Evolutionary conservation across 1,140 invertebrate species (phyloP).

Genomic region (Caenorhabditis remanei): DNA sequence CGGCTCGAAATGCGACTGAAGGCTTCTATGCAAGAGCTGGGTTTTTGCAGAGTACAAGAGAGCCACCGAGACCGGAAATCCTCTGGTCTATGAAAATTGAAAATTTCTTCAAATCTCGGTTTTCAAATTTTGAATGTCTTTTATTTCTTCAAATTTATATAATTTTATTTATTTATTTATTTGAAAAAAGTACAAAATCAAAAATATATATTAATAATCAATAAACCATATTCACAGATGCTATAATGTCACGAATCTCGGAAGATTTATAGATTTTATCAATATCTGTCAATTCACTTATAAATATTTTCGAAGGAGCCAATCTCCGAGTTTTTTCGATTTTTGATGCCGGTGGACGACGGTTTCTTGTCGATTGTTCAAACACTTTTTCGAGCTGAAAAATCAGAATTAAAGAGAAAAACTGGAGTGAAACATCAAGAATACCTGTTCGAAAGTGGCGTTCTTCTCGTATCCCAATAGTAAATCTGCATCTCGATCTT

Average conservation of each 20-base stretch:
- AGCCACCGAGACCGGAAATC: too few species aligned
- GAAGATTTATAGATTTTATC: constrained; percentile 67
- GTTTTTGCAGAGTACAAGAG: too few species aligned
- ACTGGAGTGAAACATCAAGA: background rate
- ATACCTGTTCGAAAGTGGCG: background rate
- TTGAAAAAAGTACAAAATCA: background rate
- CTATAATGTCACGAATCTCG: constrained; percentile 64
- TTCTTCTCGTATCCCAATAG: constrained; percentile 6
- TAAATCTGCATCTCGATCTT: constrained; percentile 54
- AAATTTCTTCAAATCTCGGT: too few species aligned
- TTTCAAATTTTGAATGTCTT: too few species aligned
- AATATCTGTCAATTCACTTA: constrained; percentile 67
- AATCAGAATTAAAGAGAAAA: too few species aligned
- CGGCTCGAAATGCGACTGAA: too few species aligned
- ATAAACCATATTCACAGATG: constrained; percentile 58
- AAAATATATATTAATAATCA: background rate
- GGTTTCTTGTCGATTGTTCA: constrained; percentile 32
- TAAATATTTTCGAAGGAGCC: constrained; percentile 61
- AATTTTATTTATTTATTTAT: background rate
- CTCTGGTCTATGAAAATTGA: too few species aligned
- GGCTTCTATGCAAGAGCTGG: too few species aligned
- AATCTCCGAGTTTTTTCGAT: constrained; percentile 45
- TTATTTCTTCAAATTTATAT: background rate
- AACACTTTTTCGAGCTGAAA: constrained; percentile 62
- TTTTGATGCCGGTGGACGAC: background rate